Percentiles rank a stretch among this genome's conserved stretches.
Conservation (phyloP, 2,888 invertebrate genomes). For the Drosophila prostipennis region DNA sequence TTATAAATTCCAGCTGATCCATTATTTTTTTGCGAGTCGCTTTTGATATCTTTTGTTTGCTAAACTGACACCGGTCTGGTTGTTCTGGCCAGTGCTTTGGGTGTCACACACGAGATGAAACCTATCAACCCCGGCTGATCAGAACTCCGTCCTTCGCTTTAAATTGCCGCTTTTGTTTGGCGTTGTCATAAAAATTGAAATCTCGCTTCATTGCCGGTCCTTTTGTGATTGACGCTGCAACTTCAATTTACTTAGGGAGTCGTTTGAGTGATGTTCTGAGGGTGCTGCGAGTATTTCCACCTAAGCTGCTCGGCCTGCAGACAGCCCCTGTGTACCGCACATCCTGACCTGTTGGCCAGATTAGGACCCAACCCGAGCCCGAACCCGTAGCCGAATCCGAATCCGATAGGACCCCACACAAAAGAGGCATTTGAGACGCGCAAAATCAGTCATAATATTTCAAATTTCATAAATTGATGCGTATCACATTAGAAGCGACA, state of each 20-base stretch:
- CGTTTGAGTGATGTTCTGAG: conserved; percentile 30
- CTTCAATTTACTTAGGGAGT: conserved; percentile 61
- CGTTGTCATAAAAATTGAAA: conserved; percentile 63
- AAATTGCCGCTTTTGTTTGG: conserved; percentile 48
- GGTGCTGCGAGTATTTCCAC: conserved; percentile 52
- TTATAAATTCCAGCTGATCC: conserved; percentile 1
- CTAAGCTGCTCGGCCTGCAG: conserved; percentile 54
- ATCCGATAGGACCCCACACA: conserved; percentile 16
- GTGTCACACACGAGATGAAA: conserved; percentile 1
- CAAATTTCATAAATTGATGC: conserved; percentile 81
- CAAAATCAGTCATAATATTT: conserved; percentile 80
- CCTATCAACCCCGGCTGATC: conserved; percentile 12
- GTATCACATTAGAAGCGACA: conserved; percentile 68
- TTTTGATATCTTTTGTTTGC: conserved; percentile 3
- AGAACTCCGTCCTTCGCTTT: conserved; percentile 50
- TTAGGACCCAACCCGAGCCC: conserved; percentile 49
- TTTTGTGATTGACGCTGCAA: conserved; percentile 57
- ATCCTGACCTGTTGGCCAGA: conserved; percentile 69
- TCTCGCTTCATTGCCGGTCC: conserved; percentile 59
- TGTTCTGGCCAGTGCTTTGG: conserved; percentile 13
- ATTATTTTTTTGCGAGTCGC: neutral
- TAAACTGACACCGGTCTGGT: conserved; percentile 5
- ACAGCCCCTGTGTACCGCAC: conserved; percentile 7
- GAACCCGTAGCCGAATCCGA: neutral
- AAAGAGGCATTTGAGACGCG: conserved; percentile 33